Percentiles rank a stretch among this genome's conserved stretches.
Conservation (phyloP, 2,797 vertebrate genomes). For the Natrix natrix region DNA sequence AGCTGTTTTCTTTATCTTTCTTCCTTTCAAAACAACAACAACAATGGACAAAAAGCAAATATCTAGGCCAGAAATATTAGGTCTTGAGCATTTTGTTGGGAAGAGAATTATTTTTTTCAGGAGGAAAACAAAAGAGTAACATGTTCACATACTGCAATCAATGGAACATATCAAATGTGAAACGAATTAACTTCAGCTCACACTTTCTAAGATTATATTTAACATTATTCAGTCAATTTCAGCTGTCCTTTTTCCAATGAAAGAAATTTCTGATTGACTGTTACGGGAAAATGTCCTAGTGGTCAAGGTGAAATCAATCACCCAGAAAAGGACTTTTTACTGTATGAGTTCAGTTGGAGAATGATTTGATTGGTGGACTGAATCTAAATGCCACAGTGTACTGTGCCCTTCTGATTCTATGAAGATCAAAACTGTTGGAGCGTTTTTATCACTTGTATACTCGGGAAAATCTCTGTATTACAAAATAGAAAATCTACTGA, state of each 20-base stretch:
- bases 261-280: slow-evolving; percentile 15
- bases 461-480: slow-evolving; percentile 13
- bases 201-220: slow-evolving; percentile 17
- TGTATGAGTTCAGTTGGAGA: background rate
- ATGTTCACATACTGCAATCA: slow-evolving; percentile 21
- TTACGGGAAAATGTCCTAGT: background rate
- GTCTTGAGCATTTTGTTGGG: background rate
- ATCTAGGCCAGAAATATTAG: slow-evolving; percentile 9
- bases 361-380: background rate
- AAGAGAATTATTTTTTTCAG: background rate
- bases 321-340: background rate
- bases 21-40: background rate
- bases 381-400: background rate
- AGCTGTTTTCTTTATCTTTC: slow-evolving; percentile 5
- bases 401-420: background rate
- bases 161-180: slow-evolving; percentile 36
- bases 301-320: background rate
- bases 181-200: slow-evolving; percentile 24
- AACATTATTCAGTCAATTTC: slow-evolving; percentile 20
- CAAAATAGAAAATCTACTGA: slow-evolving; percentile 18
- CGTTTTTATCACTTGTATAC: slow-evolving; percentile 32
- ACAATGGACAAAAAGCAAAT: background rate
- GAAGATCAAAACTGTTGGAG: background rate
- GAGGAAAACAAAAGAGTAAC: slow-evolving; percentile 12
- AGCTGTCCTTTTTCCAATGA: slow-evolving; percentile 12